Percentiles rank a stretch among this genome's conserved stretches.
Evolutionary conservation across 2,888 invertebrate species (phyloP).

Genomic region (Tridacna crocea): DNA sequence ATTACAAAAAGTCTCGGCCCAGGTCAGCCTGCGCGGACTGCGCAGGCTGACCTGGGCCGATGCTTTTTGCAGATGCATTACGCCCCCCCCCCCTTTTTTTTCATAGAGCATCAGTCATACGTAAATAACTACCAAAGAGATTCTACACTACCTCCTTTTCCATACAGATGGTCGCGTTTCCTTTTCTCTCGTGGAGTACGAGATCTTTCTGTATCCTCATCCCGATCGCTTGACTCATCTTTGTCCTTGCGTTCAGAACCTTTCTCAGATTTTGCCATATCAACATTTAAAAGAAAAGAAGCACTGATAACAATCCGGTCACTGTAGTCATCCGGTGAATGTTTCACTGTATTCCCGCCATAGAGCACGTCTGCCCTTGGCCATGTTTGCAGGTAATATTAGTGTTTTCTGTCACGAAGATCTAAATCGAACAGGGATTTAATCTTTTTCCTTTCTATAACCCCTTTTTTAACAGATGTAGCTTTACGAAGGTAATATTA

Average conservation of each 20-base stretch:
- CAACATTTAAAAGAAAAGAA: background rate
- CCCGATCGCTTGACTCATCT: constrained; percentile 30
- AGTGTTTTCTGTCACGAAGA: constrained; percentile 10
- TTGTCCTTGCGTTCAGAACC: constrained; percentile 48
- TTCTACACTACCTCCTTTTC: constrained; percentile 63
- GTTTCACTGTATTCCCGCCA: background rate
- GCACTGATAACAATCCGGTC: background rate
- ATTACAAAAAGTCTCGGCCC: too few relatives aligned
- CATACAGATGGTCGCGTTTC: constrained; percentile 52
- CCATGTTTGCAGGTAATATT: constrained; percentile 5
- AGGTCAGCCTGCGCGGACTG: too few relatives aligned
- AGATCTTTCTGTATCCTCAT: constrained; percentile 7
- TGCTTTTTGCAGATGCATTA: too few relatives aligned
- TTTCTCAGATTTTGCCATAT: constrained; percentile 62
- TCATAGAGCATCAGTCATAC: too few relatives aligned
- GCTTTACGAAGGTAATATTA: background rate
- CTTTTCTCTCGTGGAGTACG: constrained; percentile 49
- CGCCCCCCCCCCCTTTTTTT: too few relatives aligned
- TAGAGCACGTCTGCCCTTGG: background rate
- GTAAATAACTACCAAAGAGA: too few relatives aligned
- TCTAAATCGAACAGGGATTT: background rate
- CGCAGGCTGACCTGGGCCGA: too few relatives aligned
- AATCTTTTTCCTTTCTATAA: background rate
- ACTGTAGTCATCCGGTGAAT: constrained; percentile 1
- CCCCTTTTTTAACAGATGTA: background rate